Percentiles rank a stretch among this genome's conserved stretches.
Evolutionary conservation across 1,140 invertebrate genomes (phyloP).

Genomic region (Zophobas morio): DNA sequence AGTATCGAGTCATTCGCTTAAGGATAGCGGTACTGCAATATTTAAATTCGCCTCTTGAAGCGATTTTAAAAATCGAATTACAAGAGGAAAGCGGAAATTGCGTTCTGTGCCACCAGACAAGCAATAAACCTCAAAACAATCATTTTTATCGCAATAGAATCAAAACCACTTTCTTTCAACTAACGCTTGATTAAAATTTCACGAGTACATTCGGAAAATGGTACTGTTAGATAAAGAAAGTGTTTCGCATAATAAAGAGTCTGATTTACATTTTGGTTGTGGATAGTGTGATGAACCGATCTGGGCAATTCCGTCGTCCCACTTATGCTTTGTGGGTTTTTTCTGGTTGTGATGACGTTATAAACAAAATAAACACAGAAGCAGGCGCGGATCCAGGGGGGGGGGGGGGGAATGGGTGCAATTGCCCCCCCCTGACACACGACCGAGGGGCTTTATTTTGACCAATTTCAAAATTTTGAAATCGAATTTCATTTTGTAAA

Average conservation of each 20-base stretch:
- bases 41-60: too few species aligned
- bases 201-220: conserved; percentile 15
- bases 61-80: too few species aligned
- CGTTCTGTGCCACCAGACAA: too few species aligned
- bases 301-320: neutral
- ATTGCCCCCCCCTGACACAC: too few species aligned
- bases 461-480: too few species aligned
- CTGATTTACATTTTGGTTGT: conserved; percentile 25
- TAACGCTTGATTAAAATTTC: conserved; percentile 19
- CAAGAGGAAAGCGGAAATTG: too few species aligned
- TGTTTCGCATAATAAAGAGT: conserved; percentile 32
- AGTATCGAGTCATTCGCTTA: conserved; percentile 15
- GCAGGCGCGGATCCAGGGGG: too few species aligned
- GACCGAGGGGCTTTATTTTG: too few species aligned
- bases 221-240: conserved; percentile 42
- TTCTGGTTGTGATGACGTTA: too few species aligned
- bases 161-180: conserved; percentile 45
- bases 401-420: too few species aligned
- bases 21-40: neutral
- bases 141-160: neutral
- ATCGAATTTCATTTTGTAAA: too few species aligned
- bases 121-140: neutral
- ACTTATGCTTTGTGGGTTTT: neutral
- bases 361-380: too few species aligned
- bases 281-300: neutral